Conservation (phyloP, 2,113 vertebrate genomes). For the Gambusia affinis region DNA sequence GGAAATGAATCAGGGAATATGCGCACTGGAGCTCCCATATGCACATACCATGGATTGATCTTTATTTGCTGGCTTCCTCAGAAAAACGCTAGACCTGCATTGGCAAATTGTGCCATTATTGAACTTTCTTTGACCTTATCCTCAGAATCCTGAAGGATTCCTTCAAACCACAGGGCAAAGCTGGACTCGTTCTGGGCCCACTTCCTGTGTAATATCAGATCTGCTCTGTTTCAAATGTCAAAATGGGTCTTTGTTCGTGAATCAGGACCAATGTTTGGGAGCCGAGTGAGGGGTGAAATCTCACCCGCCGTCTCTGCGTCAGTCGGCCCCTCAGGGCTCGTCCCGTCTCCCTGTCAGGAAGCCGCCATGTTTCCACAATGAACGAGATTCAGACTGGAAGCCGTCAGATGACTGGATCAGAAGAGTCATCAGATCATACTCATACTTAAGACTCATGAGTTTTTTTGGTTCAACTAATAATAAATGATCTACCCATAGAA, state of each 20-base stretch:
- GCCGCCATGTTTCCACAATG: conserved; percentile 12
- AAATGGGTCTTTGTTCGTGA: conserved; percentile 24
- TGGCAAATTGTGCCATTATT: neutral
- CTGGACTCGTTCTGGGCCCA: neutral
- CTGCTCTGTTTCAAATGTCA: conserved; percentile 28
- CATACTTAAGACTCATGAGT: neutral
- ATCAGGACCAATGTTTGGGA: conserved; percentile 37
- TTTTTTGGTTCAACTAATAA: neutral
- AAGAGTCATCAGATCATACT: conserved; percentile 15
- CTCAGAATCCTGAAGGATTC: neutral
- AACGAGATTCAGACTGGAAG: conserved; percentile 31
- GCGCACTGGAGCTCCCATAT: neutral
- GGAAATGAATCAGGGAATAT: neutral
- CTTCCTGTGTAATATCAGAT: conserved; percentile 30
- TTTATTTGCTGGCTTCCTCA: neutral
- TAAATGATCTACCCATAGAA: no score
- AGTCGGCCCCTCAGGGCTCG: conserved; percentile 34
- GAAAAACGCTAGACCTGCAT: neutral
- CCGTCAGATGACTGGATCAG: conserved; percentile 2
- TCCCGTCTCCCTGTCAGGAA: conserved; percentile 15
- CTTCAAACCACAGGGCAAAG: neutral
- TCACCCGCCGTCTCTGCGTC: conserved; percentile 16
- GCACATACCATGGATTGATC: neutral
- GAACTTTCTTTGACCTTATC: conserved; percentile 7
- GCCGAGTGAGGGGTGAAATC: conserved; percentile 35